Conservation (phyloP, 2,113 vertebrate species). For the Myotis brandtii region DNA sequence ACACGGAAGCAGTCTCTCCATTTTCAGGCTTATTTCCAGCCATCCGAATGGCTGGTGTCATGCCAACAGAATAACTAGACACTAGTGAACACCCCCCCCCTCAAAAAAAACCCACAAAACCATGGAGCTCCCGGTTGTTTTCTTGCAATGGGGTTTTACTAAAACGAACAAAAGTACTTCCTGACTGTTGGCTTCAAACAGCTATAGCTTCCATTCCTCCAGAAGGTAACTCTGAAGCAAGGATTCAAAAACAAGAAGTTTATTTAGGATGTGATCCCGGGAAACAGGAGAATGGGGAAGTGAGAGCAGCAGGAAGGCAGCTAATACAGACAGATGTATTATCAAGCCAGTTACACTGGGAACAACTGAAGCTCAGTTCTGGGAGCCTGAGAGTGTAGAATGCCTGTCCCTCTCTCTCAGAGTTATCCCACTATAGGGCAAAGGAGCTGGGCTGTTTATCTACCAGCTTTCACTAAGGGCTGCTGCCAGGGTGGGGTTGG, state of each 20-base stretch:
- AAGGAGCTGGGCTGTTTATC: not conserved
- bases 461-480: not conserved
- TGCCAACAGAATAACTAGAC: constrained; percentile 28
- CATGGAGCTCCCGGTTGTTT: not conserved
- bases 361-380: not conserved
- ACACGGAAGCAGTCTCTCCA: not conserved
- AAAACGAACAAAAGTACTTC: constrained; percentile 24
- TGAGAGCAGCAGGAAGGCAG: not conserved
- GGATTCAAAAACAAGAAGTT: not conserved
- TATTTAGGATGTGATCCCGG: constrained; percentile 45
- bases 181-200: not conserved
- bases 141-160: not conserved
- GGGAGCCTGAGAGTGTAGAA: not conserved
- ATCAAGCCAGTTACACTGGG: not conserved
- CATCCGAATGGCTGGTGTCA: not conserved
- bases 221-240: constrained; percentile 10
- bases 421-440: not conserved
- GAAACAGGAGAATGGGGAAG: constrained; percentile 24
- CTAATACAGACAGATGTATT: not conserved
- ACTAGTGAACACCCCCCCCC: not conserved
- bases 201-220: not conserved
- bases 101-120: not conserved
- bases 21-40: not conserved
- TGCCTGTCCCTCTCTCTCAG: accelerated
- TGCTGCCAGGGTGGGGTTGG: accelerated